These are phyloP conservation scores for Nezara viridula DNA, from an alignment of 2,888 invertebrate species.

Conservation along the genomic window DNA sequence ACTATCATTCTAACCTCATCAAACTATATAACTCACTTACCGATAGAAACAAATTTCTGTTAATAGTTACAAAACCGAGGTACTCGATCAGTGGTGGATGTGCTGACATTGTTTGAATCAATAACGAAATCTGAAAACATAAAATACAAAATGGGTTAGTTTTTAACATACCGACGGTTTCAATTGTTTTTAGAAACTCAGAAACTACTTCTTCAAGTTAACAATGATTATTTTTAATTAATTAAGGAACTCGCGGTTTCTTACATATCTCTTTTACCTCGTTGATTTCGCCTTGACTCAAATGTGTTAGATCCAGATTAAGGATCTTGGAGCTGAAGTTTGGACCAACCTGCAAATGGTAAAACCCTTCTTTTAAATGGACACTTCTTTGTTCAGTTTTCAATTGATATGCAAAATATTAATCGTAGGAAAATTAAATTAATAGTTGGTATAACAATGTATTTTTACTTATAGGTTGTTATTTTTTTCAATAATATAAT, in stretches of 20 bases:
- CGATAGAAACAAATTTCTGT: background rate
- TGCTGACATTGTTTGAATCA: constrained; percentile 6
- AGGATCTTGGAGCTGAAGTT: background rate
- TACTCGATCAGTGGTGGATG: background rate
- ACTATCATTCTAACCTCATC: too few species aligned
- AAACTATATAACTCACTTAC: too few species aligned
- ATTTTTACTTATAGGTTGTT: too few species aligned
- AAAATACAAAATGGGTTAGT: too few species aligned
- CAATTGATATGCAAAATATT: too few species aligned
- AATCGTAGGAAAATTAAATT: too few species aligned
- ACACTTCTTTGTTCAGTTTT: background rate
- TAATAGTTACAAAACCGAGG: background rate
- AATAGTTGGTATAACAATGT: too few species aligned
- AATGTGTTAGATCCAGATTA: background rate
- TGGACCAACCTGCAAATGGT: background rate
- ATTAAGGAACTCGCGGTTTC: background rate
- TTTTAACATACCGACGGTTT: too few species aligned
- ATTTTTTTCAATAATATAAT: too few species aligned
- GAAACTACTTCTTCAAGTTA: background rate
- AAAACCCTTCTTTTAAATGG: background rate
- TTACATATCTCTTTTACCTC: background rate
- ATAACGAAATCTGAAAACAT: background rate
- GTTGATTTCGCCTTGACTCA: background rate
- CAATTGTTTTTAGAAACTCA: too few species aligned
- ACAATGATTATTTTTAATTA: background rate